These are phyloP conservation scores for Peromyscus attwateri DNA, from an alignment of 2,797 vertebrate species.

Conservation along the genomic window DNA sequence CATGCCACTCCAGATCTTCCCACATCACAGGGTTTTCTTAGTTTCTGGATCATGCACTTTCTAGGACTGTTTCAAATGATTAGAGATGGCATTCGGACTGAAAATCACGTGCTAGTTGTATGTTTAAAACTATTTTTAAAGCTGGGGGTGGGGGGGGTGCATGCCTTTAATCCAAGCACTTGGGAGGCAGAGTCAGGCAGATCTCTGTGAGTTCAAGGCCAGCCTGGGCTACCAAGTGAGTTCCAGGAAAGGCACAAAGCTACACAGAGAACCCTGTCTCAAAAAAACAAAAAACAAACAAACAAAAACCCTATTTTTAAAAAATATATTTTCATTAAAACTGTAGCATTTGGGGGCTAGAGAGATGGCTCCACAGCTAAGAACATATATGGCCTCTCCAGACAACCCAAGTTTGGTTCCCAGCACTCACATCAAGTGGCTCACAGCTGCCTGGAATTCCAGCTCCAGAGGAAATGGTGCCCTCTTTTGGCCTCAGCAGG, in stretches of 20 bases:
- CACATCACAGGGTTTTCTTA: not conserved
- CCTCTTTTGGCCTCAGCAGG: not conserved
- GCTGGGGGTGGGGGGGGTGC: too few species aligned
- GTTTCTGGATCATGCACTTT: not conserved
- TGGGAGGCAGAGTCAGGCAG: too few species aligned
- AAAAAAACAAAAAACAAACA: too few species aligned
- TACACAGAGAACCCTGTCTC: too few species aligned
- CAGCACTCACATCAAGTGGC: not conserved
- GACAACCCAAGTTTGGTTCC: not conserved
- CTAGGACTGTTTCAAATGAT: constrained; percentile 8
- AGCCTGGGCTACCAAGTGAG: too few species aligned
- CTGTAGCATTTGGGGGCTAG: not conserved
- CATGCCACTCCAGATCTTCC: not conserved
- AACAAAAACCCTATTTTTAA: not conserved
- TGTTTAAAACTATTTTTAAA: not conserved
- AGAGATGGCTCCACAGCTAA: not conserved
- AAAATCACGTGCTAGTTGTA: not conserved
- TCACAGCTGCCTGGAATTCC: not conserved
- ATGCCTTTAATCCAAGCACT: too few species aligned
- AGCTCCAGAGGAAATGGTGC: not conserved
- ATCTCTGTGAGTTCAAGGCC: too few species aligned
- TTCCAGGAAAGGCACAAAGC: too few species aligned
- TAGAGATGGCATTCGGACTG: not conserved
- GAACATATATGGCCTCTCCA: not conserved
- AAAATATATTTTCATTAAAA: constrained; percentile 34